Evolutionary conservation across 2,797 vertebrate species (phyloP).

Genomic region (Aquila chrysaetos): DNA sequence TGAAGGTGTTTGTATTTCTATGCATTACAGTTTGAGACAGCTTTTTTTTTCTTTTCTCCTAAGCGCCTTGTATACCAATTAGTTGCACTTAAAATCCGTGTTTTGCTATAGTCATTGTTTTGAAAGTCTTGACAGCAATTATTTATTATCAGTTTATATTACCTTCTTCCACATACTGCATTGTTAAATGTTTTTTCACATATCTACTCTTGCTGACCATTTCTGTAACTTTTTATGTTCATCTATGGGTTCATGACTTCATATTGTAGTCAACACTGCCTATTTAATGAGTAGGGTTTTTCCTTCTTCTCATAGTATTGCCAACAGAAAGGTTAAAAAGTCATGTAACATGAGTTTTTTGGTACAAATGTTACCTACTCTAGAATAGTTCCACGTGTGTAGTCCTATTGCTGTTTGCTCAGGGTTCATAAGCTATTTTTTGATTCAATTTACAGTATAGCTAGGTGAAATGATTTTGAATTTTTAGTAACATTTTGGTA

Average conservation of each 20-base stretch:
- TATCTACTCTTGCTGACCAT: not conserved
- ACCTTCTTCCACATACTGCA: not conserved
- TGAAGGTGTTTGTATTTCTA: not conserved
- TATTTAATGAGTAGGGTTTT: not conserved
- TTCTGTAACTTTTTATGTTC: not conserved
- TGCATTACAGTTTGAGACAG: not conserved
- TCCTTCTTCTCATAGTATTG: not conserved
- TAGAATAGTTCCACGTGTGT: rapidly evolving
- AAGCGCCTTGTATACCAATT: not conserved
- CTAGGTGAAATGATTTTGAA: not conserved
- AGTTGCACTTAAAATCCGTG: not conserved
- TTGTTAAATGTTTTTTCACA: not conserved
- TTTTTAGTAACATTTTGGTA: not conserved
- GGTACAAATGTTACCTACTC: not conserved
- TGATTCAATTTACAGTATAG: not conserved
- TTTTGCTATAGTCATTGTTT: not conserved
- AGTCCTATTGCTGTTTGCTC: not conserved
- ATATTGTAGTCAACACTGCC: no score
- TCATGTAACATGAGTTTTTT: not conserved
- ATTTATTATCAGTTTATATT: not conserved
- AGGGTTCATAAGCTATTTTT: not conserved
- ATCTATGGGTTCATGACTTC: not conserved
- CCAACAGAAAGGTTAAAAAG: not conserved
- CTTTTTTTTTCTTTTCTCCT: not conserved
- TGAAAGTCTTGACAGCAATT: not conserved